Evolutionary conservation across 2,113 vertebrate genomes (phyloP).

Genomic region (Tachysurus vachellii): DNA sequence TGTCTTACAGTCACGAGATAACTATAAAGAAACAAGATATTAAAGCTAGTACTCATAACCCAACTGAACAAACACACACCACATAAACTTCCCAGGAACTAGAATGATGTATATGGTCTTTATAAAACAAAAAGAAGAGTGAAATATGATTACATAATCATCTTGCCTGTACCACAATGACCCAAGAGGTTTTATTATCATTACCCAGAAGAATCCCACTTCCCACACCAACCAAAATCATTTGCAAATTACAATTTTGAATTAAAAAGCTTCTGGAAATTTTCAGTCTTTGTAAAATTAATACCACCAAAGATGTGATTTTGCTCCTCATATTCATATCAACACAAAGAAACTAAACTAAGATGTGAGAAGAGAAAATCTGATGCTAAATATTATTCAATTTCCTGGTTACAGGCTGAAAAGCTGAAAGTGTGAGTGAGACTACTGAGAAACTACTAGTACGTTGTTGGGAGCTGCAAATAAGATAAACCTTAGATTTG

Average conservation of each 20-base stretch:
- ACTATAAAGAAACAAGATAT: conserved; percentile 58
- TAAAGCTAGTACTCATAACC: neutral
- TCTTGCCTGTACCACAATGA: neutral
- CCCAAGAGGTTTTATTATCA: neutral
- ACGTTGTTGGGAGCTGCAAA: neutral
- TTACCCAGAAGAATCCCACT: conserved; percentile 23
- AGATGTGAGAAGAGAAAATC: neutral
- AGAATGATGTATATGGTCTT: neutral
- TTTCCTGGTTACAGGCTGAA: neutral
- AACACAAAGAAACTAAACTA: neutral
- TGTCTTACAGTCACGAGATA: conserved; percentile 83
- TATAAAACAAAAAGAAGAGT: neutral
- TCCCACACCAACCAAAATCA: conserved; percentile 27
- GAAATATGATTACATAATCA: neutral
- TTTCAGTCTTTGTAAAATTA: neutral
- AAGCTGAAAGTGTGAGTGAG: neutral
- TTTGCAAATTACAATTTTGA: conserved; percentile 14
- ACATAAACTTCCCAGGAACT: neutral
- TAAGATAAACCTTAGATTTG: neutral
- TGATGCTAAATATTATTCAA: neutral
- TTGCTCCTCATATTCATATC: neutral
- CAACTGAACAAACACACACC: neutral
- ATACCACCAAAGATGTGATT: neutral
- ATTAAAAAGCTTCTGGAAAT: neutral
- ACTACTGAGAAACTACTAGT: neutral